Evolutionary conservation across 92 coral and sea anemone species (phyloP), one percentile per base, ranked within the genome.

Genomic region (Epizoanthus illoricatus): DNA sequence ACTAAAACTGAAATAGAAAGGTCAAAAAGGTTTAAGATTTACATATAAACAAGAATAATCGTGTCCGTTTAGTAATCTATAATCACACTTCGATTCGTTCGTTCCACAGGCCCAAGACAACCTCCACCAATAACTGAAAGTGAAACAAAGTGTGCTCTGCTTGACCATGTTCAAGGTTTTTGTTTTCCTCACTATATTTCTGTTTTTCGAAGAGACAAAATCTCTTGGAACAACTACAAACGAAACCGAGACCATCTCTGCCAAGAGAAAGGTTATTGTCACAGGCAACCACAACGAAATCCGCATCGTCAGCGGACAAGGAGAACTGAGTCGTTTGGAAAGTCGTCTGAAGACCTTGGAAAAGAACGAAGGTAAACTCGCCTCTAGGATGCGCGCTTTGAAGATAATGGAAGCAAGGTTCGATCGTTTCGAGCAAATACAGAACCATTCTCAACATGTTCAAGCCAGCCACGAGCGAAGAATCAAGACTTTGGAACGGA

Each of bases 271-370:
- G 42, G 68, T 83, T 45, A 15, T 71, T 13, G 15, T 83, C 24
- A 33, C 81, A 12, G 86, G 86, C n/a, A 62, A 62, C 65, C 86
- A 60, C 60, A 72, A 60, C 41, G 81, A 84, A 7, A 74, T 84
- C 56, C 73, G 76, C 17, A 54, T 84, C 15, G 9, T 42, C 20
- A 47, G 28, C 7, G 43, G 71, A n/a, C 47, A 57, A 41, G 74
- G 42, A 54, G 54, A 45, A 17, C 56, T 84, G 40, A 63, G 4
- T 65, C 74, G 71, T 69, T 74, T 74, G 43, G 33, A 83, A 59
- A 62, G 23, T n/a, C 69, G 45, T 40, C 17, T 75, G 10, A 33
- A 75, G 9, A 41, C 59, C 9, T 6, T 84, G 65, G 60, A 52
- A 42, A 28, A 81, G 65, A 70, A n/a, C 24, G 7, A 18, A 17